Percentiles rank a stretch among this genome's conserved stretches.
Evolutionary conservation across 2,113 vertebrate species (phyloP).

Genomic region (Dryoscopus gambensis): DNA sequence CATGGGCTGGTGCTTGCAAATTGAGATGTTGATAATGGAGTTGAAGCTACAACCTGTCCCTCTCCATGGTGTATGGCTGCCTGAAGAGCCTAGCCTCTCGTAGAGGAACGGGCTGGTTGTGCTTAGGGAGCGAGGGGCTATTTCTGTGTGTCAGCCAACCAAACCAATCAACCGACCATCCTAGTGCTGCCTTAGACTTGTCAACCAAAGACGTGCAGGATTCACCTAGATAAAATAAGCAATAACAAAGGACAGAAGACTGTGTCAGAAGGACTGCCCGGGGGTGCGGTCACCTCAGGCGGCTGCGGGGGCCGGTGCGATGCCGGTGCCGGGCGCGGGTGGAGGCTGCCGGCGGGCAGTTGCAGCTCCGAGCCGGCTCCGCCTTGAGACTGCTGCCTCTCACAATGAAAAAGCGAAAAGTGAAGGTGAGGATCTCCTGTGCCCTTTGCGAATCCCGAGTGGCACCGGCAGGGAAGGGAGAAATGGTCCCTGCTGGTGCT

Average conservation of each 20-base stretch:
- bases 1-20: background rate
- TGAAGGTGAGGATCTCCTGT: background rate
- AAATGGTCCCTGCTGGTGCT: background rate
- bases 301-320: background rate
- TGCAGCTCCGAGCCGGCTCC: background rate
- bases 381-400: background rate
- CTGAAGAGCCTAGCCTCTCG: background rate
- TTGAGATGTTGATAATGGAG: background rate
- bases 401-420: background rate
- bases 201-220: background rate
- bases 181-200: background rate
- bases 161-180: background rate
- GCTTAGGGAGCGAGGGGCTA: background rate
- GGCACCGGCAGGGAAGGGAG: background rate
- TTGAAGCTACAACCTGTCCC: background rate
- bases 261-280: background rate
- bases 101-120: fast-evolving
- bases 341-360: background rate
- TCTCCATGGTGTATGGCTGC: background rate
- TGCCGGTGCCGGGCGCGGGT: background rate
- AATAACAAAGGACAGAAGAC: background rate
- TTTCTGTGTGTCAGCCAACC: background rate
- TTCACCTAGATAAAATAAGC: background rate
- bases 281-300: background rate
- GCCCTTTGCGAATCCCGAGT: background rate